These are phyloP conservation scores for Agrotis exclamationis DNA, from an alignment of 2,888 invertebrate genomes.

Conservation along the genomic window DNA sequence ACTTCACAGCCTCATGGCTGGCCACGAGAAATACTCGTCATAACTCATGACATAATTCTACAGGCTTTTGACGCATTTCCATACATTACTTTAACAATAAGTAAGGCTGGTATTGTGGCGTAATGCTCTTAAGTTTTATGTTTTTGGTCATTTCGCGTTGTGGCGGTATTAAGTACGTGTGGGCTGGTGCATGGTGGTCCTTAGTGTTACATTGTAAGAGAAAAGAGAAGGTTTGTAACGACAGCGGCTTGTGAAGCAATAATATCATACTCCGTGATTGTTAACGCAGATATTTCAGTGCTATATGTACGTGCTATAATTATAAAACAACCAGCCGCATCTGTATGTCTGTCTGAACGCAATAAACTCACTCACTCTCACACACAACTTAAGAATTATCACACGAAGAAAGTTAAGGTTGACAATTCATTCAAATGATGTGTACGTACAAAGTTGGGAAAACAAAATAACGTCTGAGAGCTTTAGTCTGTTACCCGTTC, in stretches of 20 bases:
- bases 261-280: constrained; percentile 1
- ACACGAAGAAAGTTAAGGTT: too few species aligned
- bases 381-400: too few species aligned
- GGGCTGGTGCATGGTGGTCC: constrained; percentile 45
- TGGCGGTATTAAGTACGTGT: constrained; percentile 33
- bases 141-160: constrained; percentile 37
- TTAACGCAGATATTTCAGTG: not conserved
- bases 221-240: constrained; percentile 1
- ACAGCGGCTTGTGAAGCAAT: constrained; percentile 1
- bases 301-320: too few species aligned
- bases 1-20: constrained; percentile 18
- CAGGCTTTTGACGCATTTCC: constrained; percentile 43
- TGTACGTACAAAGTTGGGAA: too few species aligned
- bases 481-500: too few species aligned
- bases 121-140: constrained; percentile 43
- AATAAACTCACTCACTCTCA: too few species aligned
- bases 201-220: constrained; percentile 36
- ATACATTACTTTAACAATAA: constrained; percentile 49
- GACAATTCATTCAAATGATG: too few species aligned
- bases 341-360: too few species aligned
- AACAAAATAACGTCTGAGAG: too few species aligned
- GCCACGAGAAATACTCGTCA: constrained; percentile 32
- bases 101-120: constrained; percentile 30
- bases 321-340: too few species aligned
- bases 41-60: constrained; percentile 29